Percentiles rank a stretch among this genome's conserved stretches.
These are phyloP conservation scores for Zaprionus bogoriensis DNA, from an alignment of 2,888 invertebrate genomes.

Conservation along the genomic window DNA sequence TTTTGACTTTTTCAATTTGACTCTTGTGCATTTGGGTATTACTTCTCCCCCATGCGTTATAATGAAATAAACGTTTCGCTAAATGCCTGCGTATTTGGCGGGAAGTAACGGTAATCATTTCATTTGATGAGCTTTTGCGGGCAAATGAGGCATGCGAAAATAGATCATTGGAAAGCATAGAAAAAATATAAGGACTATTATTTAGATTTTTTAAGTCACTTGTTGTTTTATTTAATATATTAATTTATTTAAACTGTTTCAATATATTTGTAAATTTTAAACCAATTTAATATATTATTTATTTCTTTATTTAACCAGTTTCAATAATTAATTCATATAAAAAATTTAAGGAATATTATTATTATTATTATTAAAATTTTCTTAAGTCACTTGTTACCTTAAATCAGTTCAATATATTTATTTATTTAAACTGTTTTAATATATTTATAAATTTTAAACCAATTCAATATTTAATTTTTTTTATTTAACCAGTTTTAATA, in stretches of 20 bases:
- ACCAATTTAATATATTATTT: background rate
- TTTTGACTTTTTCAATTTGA: constrained; percentile 78
- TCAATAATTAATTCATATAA: no score
- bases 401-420: no score
- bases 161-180: no score
- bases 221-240: no score
- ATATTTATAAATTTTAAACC: background rate
- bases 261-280: background rate
- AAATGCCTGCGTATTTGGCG: constrained; percentile 78
- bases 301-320: background rate
- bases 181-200: background rate
- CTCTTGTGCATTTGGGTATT: constrained; percentile 44
- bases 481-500: background rate
- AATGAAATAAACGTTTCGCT: constrained; percentile 81
- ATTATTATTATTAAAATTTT: no score
- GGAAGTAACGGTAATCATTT: constrained; percentile 46
- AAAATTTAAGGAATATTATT: background rate
- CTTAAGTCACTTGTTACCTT: no score
- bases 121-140: constrained; percentile 60
- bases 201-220: no score
- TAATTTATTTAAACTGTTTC: no score
- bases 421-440: no score
- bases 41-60: constrained; percentile 60
- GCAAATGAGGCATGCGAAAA: background rate
- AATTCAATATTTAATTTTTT: background rate